Conservation (phyloP, 2,113 vertebrate species). For the Leptodactylus fuscus region DNA sequence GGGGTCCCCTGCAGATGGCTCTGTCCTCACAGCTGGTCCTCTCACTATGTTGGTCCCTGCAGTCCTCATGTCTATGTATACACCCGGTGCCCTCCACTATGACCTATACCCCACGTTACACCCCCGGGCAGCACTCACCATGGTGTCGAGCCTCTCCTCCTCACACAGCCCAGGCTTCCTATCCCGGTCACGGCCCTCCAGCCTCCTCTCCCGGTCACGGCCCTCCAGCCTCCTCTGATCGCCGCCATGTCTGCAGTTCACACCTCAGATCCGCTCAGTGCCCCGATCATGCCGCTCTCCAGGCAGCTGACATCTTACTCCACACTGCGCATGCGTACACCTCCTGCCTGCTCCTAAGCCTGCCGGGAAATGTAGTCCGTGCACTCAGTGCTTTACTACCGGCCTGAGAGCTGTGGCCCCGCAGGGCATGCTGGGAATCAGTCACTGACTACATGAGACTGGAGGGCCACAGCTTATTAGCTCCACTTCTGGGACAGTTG, state of each 20-base stretch:
- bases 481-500: no score
- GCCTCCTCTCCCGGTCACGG: no score
- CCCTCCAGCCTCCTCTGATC: slow-evolving; percentile 53
- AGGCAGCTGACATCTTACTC: slow-evolving; percentile 35
- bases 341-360: background rate
- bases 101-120: background rate
- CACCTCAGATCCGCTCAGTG: background rate
- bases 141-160: background rate
- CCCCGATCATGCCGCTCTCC: background rate
- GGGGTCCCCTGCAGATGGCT: no score
- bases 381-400: no score
- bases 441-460: no score
- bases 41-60: no score
- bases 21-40: no score
- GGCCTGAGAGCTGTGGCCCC: no score
- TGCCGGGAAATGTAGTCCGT: slow-evolving; percentile 14
- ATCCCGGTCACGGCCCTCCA: slow-evolving; percentile 62
- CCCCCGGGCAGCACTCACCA: slow-evolving; percentile 7
- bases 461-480: no score
- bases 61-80: background rate
- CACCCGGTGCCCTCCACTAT: no score
- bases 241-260: background rate
- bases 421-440: no score
- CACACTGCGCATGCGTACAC: slow-evolving; percentile 35
- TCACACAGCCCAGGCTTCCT: slow-evolving; percentile 51